phyloP scores from a whole-genome alignment of 2,797 vertebrate genomes.

The Acipenser transmontanus region DNA sequence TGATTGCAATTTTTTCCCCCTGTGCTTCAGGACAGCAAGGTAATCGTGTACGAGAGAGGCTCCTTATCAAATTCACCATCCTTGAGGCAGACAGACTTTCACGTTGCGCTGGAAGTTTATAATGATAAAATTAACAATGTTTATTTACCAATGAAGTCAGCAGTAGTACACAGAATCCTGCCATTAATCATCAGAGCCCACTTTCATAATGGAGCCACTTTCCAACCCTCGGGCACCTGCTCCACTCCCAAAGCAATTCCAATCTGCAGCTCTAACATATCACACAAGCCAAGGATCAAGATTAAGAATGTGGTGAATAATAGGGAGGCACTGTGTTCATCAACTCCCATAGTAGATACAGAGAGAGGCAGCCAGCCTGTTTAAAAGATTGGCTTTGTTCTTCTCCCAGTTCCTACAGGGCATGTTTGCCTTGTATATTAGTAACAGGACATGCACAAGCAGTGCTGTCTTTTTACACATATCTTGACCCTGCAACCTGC shows the following conservation, averaged over 20 bases:
- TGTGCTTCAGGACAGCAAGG: no score
- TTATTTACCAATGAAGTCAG: constrained; percentile 38
- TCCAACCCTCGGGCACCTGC: constrained; percentile 35
- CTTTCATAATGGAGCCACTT: constrained; percentile 40
- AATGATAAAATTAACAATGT: constrained; percentile 56
- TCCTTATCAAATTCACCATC: constrained; percentile 48
- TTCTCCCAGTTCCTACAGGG: no score
- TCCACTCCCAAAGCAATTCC: constrained; percentile 44
- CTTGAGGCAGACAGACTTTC: constrained; percentile 40
- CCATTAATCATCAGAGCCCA: constrained; percentile 48
- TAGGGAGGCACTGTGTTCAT: constrained; percentile 29
- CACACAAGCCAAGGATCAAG: constrained; percentile 40
- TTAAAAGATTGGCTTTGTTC: constrained; percentile 25
- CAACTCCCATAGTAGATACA: constrained; percentile 38
- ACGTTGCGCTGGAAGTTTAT: constrained; percentile 41
- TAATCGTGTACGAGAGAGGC: constrained; percentile 16
- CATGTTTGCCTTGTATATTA: no score
- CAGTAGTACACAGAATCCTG: constrained; percentile 30
- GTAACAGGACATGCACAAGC: no score
- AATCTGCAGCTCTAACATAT: constrained; percentile 33
- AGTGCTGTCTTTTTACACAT: no score
- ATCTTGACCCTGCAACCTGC: no score
- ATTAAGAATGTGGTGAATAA: constrained; percentile 51
- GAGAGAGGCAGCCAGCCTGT: constrained; percentile 44
- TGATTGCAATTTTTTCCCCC: no score